Base-by-base conservation (phyloP, 2,113 vertebrate genomes). In the Herpailurus yagouaroundi region DNA sequence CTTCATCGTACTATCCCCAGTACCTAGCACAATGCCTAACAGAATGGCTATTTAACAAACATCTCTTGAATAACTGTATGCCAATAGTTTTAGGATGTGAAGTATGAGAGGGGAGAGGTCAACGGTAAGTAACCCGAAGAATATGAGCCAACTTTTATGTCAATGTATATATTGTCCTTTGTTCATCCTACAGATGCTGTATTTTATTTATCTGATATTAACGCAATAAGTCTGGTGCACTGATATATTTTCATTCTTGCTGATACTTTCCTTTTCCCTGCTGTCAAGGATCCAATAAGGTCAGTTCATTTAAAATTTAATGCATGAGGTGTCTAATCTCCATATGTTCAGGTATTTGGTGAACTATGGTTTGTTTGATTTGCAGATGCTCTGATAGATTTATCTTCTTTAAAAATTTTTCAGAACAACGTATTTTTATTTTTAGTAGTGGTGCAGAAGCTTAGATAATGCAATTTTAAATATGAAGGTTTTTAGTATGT, bases 261-360 rank as follows among this genome's bases (percentile, higher is more conserved):
- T 76, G 33, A 9, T 38, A 50, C 50, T 60, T 87, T 83, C 11
- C 68, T 94, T 97, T 79, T 45, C 33, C 45, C 31, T 84, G 23
- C 10, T 96, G 74, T 91, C 88, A 91, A 92, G 15, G 80, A 93
- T 88, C 36, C 21, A 73, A 12, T 91, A 94, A 97, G 93, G 76
- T 95, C 93, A 96, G 7, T 88, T 95, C 50, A 93, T 60, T 97
- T 85, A 94, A 94, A 94, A 94, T 95, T 79, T 96, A 94, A 97
- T 94, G 91, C 77, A 96, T 89, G 89, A 88, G 50, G 23, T 97
- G 60, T 23, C 84, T 89, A 66, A 94, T 88, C 76, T 88, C 96
- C 97, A 95, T 82, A 93, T 97, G 91, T 85, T 91, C 81, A 92
- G 23, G 5, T 36, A 74, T 19, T 63, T 81, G 81, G 14, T 96